Evolutionary conservation across 2,888 invertebrate species (phyloP), one percentile per base, ranked within the genome.

Genomic region (Brenthis daphne): DNA sequence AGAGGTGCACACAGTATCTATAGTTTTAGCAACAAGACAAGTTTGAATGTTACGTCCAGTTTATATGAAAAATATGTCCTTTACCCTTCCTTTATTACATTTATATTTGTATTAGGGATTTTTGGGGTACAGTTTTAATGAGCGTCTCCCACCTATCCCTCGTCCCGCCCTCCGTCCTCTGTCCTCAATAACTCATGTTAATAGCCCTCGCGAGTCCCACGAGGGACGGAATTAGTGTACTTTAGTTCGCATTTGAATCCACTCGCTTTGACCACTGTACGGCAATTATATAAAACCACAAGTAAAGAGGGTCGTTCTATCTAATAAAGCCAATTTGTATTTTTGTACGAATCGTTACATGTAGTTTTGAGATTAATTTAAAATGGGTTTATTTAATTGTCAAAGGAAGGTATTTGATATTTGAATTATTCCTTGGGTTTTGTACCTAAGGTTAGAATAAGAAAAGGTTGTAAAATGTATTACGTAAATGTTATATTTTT

Each of bases 221-320:
- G 43, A 16, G 68, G 68, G 61, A 43, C 24, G 16, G 54, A 50
- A 68, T 65, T 70, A 68, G 68, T 61, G 65, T 48, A 65, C 65
- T 65, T 61, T 50, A 53, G 48, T 58, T 55, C 67, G 33, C 61
- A 61, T 70, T 61, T 48, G 64, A 58, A 57, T 47, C 54, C 67
- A 66, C 60, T 66, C 47, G 60, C 60, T 67, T 67, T 67, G 67
- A 68, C 68, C 70, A 61, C 61, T 47, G 57, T 33, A 33, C 51
- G 51, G 50, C 51, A 29, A 37, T 65, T 69, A 66, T 63, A 61
- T 37, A 33, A 33, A 37, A 51, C 50, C 64, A 55, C 64, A 24
- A 55, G 29, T 24, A 11, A 51, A 61, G 47, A 60, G 58, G 48
- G 58, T 14, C n/a, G n/a, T 47, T 14, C n/a, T 60, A 47, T 48